A percentile compares a stretch with the other conserved stretches of the same genome.
phyloP scores from a whole-genome alignment of 2,888 invertebrate species.

The Leptinotarsa juncta region DNA sequence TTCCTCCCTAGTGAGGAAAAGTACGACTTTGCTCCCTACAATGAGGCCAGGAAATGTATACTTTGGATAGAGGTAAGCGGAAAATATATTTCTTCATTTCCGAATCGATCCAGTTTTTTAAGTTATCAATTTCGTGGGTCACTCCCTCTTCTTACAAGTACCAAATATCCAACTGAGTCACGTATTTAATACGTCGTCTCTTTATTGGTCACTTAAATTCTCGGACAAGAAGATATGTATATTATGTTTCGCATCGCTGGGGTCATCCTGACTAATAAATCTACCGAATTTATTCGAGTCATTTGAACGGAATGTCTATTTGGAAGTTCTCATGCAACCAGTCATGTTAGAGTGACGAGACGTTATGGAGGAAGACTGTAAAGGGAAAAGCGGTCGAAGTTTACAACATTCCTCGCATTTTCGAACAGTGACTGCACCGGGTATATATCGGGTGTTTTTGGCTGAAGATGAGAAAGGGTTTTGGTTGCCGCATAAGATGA shows the following conservation, averaged over 20 bases:
- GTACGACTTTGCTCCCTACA: no score
- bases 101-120: background rate
- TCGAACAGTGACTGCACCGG: background rate
- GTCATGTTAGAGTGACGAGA: background rate
- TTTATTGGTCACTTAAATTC: conserved; percentile 14
- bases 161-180: background rate
- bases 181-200: background rate
- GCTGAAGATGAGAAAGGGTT: background rate
- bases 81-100: background rate
- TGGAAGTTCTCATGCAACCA: background rate
- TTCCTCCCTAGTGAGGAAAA: no score
- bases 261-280: conserved; percentile 13
- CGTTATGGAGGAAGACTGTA: background rate
- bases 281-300: conserved; percentile 15
- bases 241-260: conserved; percentile 15
- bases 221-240: conserved; percentile 1
- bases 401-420: conserved; percentile 13
- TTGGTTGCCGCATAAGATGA: background rate
- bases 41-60: no score
- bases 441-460: background rate
- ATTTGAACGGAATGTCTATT: conserved; percentile 12
- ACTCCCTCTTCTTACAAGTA: background rate
- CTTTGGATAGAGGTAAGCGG: no score
- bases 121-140: background rate
- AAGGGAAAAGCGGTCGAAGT: background rate